Evolutionary conservation across 35 echinoderm and acorn worm genomes (phyloP).

Genomic region (Chiridota heheva): DNA sequence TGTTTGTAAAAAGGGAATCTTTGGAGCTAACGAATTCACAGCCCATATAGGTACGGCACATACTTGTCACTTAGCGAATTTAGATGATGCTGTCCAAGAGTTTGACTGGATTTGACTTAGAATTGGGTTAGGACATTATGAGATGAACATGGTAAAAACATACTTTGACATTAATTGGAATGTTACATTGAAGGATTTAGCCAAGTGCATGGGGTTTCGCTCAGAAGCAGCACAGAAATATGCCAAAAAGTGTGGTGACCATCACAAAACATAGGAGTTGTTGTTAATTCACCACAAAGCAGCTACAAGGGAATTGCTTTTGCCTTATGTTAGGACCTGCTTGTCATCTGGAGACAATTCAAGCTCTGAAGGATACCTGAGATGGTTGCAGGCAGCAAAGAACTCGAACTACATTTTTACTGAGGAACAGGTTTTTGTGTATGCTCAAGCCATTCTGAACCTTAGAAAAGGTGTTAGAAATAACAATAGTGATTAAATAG

Average conservation of each 20-base stretch:
- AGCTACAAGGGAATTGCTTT: conserved; percentile 2
- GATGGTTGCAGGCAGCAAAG: not conserved
- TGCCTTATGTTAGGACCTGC: conserved; percentile 21
- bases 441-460: conserved; percentile 6
- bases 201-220: conserved; percentile 26
- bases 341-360: not conserved
- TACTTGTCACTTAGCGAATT: not conserved
- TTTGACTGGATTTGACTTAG: conserved; percentile 31
- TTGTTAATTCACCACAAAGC: not conserved
- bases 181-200: conserved; percentile 14
- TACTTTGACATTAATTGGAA: conserved; percentile 29
- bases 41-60: not conserved
- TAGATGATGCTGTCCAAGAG: conserved; percentile 8
- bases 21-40: not conserved
- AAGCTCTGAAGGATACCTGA: not conserved
- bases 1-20: not conserved
- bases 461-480: not conserved
- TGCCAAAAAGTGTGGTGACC: conserved; percentile 11
- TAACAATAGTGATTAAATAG: not conserved
- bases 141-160: conserved; percentile 27
- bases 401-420: conserved; percentile 15
- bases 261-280: conserved; percentile 42
- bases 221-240: conserved; percentile 21
- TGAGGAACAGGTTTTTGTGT: not conserved
- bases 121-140: conserved; percentile 9